Percentiles rank a stretch among this genome's conserved stretches.
phyloP scores from a whole-genome alignment of 2,113 vertebrate species.

The Clupea harengus region DNA sequence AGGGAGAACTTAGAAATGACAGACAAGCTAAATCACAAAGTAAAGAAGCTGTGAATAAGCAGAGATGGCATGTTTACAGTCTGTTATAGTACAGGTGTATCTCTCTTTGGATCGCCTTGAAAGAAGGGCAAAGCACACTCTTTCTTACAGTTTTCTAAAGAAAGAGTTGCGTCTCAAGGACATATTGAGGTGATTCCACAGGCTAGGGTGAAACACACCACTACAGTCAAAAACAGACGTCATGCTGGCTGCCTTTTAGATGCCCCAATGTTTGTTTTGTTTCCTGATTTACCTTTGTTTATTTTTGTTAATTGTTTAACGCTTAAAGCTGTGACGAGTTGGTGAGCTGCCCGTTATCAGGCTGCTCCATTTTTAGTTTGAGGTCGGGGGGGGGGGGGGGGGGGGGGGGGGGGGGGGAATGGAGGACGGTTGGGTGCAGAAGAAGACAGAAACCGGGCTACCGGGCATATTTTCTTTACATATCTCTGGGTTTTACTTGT shows the following conservation, averaged over 20 bases:
- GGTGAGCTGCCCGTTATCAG: not conserved
- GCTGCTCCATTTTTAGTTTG: not conserved
- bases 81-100: not conserved
- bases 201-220: not conserved
- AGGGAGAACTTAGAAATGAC: not conserved
- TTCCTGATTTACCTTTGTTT: not conserved
- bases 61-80: not conserved
- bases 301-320: not conserved
- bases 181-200: not conserved
- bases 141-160: not conserved
- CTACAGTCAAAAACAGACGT: not conserved
- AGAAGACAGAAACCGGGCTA: not conserved
- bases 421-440: not conserved
- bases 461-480: not conserved
- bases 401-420: not conserved
- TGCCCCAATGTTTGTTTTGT: not conserved
- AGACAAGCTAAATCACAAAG: not conserved
- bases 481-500: not conserved
- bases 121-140: not conserved
- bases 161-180: not conserved
- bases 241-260: not conserved
- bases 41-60: not conserved
- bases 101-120: not conserved
- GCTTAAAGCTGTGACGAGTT: slow-evolving; percentile 9
- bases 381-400: not conserved